Evolutionary conservation across 2,797 vertebrate species (phyloP), one percentile per base, ranked within the genome.

Genomic region (Halcyon leucocephala): DNA sequence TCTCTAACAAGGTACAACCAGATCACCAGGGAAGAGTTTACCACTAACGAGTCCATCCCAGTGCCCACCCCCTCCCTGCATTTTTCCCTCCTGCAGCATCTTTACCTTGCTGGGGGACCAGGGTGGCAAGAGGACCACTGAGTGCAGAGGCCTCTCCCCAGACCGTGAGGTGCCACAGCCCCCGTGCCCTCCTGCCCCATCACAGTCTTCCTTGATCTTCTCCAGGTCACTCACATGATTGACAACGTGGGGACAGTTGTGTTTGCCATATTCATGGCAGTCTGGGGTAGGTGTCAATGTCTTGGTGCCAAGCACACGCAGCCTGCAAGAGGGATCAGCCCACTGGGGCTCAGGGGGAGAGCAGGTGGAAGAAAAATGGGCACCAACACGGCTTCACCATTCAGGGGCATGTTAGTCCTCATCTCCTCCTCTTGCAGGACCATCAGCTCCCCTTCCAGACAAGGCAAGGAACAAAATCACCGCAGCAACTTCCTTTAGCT

Each of bases 191-290:
- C 1, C 31, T 73, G 42, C 64, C n/a, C 52, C 58, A 44, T 80
- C 64, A 80, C 14, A 0, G 18, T 72, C 70, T 19, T 44, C 67
- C 28, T 39, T 74, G 33, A 2, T 80, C 89, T 57, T 88, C 86
- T 86, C 12, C 97, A 99, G 99, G 96, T 99, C 96, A 99, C 98
- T 66, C 98, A 98, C 87, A 98, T 99, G 89, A 99, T 99, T 54
- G 99, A 99, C 97, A 99, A 99, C 28, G 98, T 99, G 33, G 98
- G 98, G 78, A 99, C 99, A 0, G 99, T 99, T 66, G 7, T 98
- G 49, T 99, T 99, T 73, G 99, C 99, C 25, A 99, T 99, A 87
- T 98, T 99, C 97, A 99, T 99, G 99, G 99, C 99, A 2, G 92
- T 99, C 78, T 99, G 99, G 99, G 99, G 99, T 99, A 98, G 98